A percentile compares a stretch with the other conserved stretches of the same genome.
Conservation (phyloP, 2,113 vertebrate genomes). For the Jacana jacana region DNA sequence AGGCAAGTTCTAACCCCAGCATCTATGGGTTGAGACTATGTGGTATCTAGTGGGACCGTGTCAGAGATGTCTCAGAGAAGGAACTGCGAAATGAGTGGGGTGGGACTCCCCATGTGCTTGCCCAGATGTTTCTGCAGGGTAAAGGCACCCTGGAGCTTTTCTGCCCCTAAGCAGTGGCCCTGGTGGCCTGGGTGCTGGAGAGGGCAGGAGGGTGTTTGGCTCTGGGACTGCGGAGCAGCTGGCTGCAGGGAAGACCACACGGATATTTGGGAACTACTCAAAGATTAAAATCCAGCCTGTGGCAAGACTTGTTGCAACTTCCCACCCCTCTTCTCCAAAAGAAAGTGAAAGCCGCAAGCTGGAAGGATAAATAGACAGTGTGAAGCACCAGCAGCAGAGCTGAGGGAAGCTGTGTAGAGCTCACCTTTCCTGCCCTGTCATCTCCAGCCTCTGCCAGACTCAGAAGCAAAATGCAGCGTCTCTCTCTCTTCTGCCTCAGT, state of each 20-base stretch:
- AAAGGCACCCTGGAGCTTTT: neutral
- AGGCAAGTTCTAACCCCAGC: rapidly evolving
- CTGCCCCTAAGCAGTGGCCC: neutral
- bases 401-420: neutral
- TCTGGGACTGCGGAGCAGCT: neutral
- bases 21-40: neutral
- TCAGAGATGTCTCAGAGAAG: neutral
- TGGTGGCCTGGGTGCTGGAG: too few relatives aligned
- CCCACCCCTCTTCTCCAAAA: neutral
- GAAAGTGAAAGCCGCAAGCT: constrained; percentile 41
- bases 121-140: neutral
- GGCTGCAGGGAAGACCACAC: neutral
- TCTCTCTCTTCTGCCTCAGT: neutral
- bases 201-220: neutral
- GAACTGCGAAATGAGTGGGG: neutral
- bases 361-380: neutral
- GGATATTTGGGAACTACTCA: neutral
- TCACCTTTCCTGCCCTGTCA: neutral
- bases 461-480: neutral
- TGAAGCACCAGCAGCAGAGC: neutral
- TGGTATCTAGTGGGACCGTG: rapidly evolving
- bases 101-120: neutral
- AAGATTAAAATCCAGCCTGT: neutral
- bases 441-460: neutral
- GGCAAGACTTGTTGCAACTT: neutral